Evolutionary conservation across 2,888 invertebrate genomes (phyloP).

Genomic region (Sphecodes monilicornis): DNA sequence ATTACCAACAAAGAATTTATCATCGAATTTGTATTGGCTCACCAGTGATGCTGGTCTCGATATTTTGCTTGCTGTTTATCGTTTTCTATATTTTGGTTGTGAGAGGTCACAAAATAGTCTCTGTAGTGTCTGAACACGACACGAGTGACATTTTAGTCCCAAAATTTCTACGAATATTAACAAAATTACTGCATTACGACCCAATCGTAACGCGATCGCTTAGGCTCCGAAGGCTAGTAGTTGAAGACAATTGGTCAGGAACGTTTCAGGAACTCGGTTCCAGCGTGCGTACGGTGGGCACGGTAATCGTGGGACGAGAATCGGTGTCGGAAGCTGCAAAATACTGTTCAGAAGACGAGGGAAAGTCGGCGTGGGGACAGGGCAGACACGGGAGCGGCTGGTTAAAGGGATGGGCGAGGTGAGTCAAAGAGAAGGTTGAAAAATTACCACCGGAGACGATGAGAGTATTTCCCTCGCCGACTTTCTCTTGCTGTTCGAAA

Average conservation of each 20-base stretch:
- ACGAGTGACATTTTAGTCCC: too few species aligned
- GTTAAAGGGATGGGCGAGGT: slow-evolving; percentile 53
- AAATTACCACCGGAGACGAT: slow-evolving; percentile 71
- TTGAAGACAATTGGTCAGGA: background rate
- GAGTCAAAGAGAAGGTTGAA: slow-evolving; percentile 69
- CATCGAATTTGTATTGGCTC: too few species aligned
- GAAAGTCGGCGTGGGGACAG: slow-evolving; percentile 19
- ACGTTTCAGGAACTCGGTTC: background rate
- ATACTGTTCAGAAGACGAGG: slow-evolving; percentile 29
- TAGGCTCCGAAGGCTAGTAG: background rate
- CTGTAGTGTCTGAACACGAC: too few species aligned
- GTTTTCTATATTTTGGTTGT: too few species aligned
- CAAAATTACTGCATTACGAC: too few species aligned
- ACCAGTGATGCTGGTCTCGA: too few species aligned
- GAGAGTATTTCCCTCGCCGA: slow-evolving; percentile 53
- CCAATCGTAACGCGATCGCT: too few species aligned
- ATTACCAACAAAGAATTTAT: too few species aligned
- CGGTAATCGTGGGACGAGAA: background rate
- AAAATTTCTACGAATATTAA: too few species aligned
- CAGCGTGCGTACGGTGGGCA: background rate
- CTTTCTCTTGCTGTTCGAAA: slow-evolving; percentile 43
- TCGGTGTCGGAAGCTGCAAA: slow-evolving; percentile 52
- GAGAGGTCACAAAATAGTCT: too few species aligned
- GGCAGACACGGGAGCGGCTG: slow-evolving; percentile 40
- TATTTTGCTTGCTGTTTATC: too few species aligned